These are phyloP conservation scores for Peromyscus polionotus DNA, from an alignment of 2,113 vertebrate species.

Conservation along the genomic window DNA sequence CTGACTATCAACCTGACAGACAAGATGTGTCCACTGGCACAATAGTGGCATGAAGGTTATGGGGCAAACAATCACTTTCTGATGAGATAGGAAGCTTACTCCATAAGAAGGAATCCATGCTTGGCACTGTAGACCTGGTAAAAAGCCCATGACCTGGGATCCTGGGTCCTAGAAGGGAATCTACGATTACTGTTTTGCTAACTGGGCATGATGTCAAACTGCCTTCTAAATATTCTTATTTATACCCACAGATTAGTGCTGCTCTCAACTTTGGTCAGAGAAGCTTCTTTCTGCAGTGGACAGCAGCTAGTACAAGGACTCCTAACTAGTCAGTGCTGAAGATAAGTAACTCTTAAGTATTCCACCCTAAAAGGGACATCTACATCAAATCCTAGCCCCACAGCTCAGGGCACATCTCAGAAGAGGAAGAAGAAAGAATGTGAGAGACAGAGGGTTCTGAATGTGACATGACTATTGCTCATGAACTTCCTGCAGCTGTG, in stretches of 20 bases:
- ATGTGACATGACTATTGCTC: not conserved
- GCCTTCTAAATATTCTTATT: not conserved
- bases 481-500: not conserved
- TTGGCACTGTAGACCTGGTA: not conserved
- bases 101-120: not conserved
- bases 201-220: not conserved
- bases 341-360: not conserved
- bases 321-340: not conserved
- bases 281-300: not conserved
- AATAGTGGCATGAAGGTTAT: not conserved
- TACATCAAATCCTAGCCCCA: not conserved
- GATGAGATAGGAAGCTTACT: not conserved
- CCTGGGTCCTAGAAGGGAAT: not conserved
- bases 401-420: not conserved
- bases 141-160: not conserved
- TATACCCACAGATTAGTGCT: not conserved
- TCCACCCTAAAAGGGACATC: not conserved
- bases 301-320: not conserved
- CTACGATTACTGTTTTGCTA: not conserved
- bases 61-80: not conserved
- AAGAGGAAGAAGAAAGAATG: not conserved
- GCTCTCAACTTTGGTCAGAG: not conserved
- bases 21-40: not conserved
- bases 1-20: not conserved
- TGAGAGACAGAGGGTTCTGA: not conserved